Evolutionary conservation across 1,140 invertebrate genomes (phyloP).

Genomic region (Conus ventricosus): DNA sequence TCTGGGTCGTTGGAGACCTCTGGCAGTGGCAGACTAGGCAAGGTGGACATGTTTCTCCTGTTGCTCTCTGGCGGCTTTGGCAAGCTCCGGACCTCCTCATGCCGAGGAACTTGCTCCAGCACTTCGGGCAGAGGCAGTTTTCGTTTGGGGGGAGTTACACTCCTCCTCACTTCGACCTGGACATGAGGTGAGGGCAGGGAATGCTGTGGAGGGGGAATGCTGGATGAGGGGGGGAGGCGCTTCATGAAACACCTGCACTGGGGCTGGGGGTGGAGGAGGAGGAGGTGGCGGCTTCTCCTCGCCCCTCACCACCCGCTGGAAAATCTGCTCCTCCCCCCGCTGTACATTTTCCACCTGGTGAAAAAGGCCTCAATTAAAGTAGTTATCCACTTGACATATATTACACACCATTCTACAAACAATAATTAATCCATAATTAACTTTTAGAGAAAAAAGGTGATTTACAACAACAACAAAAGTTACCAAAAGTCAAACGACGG

Average conservation of each 20-base stretch:
- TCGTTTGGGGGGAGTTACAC: neutral
- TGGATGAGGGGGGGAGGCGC: constrained; percentile 1
- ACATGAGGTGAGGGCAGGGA: neutral
- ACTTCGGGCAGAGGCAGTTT: neutral
- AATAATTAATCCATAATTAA: too few species aligned
- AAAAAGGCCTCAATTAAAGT: neutral
- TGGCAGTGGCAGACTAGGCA: constrained; percentile 63
- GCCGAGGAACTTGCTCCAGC: neutral
- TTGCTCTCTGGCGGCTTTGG: neutral
- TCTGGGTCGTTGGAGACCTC: constrained; percentile 60
- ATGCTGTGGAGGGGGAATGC: constrained; percentile 5
- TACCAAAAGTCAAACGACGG: too few species aligned
- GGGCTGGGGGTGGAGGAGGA: constrained; percentile 11
- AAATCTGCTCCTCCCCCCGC: constrained; percentile 31
- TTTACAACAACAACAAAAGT: too few species aligned
- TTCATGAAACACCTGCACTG: neutral
- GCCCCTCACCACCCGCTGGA: constrained; percentile 26
- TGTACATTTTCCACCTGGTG: constrained; percentile 27
- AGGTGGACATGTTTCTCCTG: constrained; percentile 44
- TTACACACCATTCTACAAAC: too few species aligned
- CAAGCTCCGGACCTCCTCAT: neutral
- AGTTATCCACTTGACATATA: too few species aligned
- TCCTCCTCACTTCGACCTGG: neutral
- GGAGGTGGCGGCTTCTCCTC: constrained; percentile 55
- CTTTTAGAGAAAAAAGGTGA: too few species aligned